phyloP scores from a whole-genome alignment of 2,113 vertebrate species.

The Struthidea cinerea region DNA sequence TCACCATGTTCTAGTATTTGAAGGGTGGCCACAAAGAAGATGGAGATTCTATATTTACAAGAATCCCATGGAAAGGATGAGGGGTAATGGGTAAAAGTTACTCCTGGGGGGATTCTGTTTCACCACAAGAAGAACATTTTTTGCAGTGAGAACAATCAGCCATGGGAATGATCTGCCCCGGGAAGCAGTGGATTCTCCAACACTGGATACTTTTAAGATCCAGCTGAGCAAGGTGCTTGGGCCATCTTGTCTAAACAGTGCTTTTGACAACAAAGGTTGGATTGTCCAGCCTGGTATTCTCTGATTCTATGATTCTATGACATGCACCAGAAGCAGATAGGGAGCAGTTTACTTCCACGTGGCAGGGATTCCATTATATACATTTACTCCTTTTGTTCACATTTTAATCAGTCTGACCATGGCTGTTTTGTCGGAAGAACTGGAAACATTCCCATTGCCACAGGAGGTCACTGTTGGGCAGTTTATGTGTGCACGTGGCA shows the following conservation, averaged over 20 bases:
- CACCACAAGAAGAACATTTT: background rate
- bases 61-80: background rate
- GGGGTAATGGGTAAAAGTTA: background rate
- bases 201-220: background rate
- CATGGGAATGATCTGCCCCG: background rate
- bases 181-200: background rate
- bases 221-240: background rate
- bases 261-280: background rate
- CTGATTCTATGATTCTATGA: background rate
- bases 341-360: background rate
- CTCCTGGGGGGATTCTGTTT: background rate
- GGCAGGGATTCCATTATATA: no score
- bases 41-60: background rate
- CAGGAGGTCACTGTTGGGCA: constrained; percentile 43
- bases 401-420: background rate
- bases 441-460: background rate
- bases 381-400: background rate
- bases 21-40: background rate
- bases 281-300: background rate
- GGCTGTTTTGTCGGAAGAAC: background rate
- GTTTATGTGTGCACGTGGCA: background rate
- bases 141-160: background rate
- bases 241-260: background rate
- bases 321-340: background rate
- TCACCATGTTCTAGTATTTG: background rate